phyloP scores from a whole-genome alignment of 2,113 vertebrate species.

The Tupaia tana region DNA sequence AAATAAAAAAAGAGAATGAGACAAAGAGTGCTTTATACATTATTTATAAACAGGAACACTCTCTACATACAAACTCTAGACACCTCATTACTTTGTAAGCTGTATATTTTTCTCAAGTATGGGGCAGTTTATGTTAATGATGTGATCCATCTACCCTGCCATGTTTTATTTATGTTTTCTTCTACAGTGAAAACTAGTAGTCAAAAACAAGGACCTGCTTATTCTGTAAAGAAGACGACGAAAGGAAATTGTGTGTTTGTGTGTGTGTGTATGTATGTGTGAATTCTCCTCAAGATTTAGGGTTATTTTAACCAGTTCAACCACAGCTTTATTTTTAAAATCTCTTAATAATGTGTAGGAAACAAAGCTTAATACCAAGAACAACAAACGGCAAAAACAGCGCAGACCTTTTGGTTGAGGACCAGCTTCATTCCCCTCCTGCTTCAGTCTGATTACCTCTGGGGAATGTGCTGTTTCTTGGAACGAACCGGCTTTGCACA shows the following conservation, averaged over 20 bases:
- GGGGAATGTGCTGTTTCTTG: constrained; percentile 75
- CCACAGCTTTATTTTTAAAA: constrained; percentile 58
- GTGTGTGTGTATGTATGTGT: not conserved
- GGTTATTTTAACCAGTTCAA: constrained; percentile 47
- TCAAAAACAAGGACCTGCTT: constrained; percentile 45
- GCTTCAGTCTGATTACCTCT: constrained; percentile 65
- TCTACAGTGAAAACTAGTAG: constrained; percentile 54
- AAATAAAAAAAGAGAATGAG: constrained; percentile 4
- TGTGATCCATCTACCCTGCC: not conserved
- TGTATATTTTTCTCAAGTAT: constrained; percentile 41
- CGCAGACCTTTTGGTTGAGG: not conserved
- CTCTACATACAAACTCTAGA: not conserved
- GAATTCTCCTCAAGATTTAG: constrained; percentile 22
- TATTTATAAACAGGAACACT: constrained; percentile 42
- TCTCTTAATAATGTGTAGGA: constrained; percentile 49
- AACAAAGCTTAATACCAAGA: constrained; percentile 7
- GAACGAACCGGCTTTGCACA: constrained; percentile 48
- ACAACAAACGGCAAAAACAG: not conserved
- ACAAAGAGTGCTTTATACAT: not conserved
- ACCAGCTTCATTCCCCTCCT: not conserved
- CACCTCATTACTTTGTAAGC: constrained; percentile 32
- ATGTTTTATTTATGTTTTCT: constrained; percentile 70
- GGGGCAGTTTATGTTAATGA: constrained; percentile 35
- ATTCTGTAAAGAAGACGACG: not conserved
- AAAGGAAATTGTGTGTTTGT: not conserved